Conservation (phyloP, 64 coral and sea anemone genomes). For the Anthopleura sola region DNA sequence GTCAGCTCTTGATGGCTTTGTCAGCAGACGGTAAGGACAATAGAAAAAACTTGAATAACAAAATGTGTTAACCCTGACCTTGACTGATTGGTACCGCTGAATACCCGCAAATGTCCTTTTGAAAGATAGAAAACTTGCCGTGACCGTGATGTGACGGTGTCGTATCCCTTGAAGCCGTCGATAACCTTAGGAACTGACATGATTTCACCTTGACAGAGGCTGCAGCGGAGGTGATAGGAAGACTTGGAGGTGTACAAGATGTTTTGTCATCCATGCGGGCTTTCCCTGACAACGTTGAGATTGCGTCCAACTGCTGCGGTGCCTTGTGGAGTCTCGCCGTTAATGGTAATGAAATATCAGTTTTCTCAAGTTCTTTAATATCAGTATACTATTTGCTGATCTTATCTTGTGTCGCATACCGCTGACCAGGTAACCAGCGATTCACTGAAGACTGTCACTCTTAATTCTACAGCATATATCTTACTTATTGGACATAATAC, state of each 20-base stretch:
- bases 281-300: constrained; percentile 77
- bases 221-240: constrained; percentile 88
- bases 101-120: too few species aligned
- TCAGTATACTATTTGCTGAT: not conserved
- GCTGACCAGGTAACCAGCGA: too few species aligned
- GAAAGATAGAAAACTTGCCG: too few species aligned
- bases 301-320: constrained; percentile 83
- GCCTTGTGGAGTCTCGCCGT: constrained; percentile 97
- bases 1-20: constrained; percentile 93
- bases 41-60: not conserved
- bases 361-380: not conserved
- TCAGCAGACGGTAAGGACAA: constrained; percentile 91
- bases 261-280: constrained; percentile 78
- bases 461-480: too few species aligned
- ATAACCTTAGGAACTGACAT: not conserved
- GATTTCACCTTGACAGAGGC: constrained; percentile 57
- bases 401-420: not conserved
- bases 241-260: constrained; percentile 87
- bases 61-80: not conserved
- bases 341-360: constrained; percentile 38
- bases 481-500: too few species aligned
- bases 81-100: not conserved
- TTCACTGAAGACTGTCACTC: too few species aligned
- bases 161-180: not conserved
- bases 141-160: too few species aligned